Conservation (phyloP, 2,888 invertebrate genomes). For the Phania funesta region DNA sequence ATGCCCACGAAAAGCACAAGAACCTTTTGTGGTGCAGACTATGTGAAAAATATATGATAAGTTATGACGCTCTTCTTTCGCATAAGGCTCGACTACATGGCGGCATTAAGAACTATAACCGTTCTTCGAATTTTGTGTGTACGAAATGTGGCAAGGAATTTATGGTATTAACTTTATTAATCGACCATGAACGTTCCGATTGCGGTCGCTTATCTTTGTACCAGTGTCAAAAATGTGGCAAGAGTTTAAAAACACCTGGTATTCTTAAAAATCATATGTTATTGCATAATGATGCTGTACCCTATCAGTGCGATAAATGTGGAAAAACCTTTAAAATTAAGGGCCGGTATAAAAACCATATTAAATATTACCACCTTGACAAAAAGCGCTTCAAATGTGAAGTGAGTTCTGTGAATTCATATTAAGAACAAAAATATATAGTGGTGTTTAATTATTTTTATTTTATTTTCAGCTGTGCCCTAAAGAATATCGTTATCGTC, state of each 20-base stretch:
- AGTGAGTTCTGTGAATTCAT: conserved; percentile 70
- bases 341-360: conserved; percentile 78
- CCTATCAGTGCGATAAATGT: conserved; percentile 77
- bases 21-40: conserved; percentile 80
- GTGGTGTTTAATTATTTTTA: background rate
- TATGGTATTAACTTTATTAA: conserved; percentile 78
- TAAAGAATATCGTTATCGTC: conserved; percentile 81
- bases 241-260: conserved; percentile 80
- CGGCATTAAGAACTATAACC: conserved; percentile 72
- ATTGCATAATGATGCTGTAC: conserved; percentile 80
- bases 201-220: conserved; percentile 80
- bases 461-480: conserved; percentile 75
- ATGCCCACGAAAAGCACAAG: conserved; percentile 79
- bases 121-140: conserved; percentile 75
- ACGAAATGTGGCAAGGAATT: conserved; percentile 79
- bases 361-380: conserved; percentile 80
- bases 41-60: conserved; percentile 80
- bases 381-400: conserved; percentile 82
- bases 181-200: conserved; percentile 80
- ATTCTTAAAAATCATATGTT: conserved; percentile 80
- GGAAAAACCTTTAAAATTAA: conserved; percentile 79
- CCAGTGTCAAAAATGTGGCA: conserved; percentile 79
- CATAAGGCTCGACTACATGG: conserved; percentile 77
- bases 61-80: conserved; percentile 79
- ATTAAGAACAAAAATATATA: conserved; percentile 19